Conservation (phyloP, 2,113 vertebrate species). For the Nycticorax nycticorax region DNA sequence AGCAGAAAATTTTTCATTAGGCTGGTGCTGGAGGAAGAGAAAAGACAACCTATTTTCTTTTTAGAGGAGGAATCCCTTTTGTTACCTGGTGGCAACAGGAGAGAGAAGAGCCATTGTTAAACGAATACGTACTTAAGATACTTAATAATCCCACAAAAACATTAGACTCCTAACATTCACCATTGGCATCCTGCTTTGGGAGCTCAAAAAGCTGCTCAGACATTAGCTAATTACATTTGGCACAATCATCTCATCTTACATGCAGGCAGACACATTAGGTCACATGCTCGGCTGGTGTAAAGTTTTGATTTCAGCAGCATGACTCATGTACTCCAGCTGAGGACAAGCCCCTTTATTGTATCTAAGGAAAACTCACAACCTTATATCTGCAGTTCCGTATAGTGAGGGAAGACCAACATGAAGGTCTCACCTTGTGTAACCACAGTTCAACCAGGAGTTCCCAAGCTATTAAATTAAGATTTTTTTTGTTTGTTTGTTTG, state of each 20-base stretch:
- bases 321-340: background rate
- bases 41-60: background rate
- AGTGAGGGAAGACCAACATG: background rate
- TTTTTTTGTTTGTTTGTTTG: background rate
- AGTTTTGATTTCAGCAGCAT: background rate
- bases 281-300: background rate
- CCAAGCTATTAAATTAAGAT: background rate
- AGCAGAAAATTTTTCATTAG: background rate
- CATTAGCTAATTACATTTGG: slow-evolving; percentile 15
- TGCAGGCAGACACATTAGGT: background rate
- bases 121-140: background rate
- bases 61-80: background rate
- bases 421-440: background rate
- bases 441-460: background rate
- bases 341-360: background rate
- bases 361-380: background rate
- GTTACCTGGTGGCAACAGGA: background rate
- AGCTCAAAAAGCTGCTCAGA: background rate
- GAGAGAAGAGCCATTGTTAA: background rate
- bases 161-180: background rate
- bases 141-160: background rate
- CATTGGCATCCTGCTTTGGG: background rate
- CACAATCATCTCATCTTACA: background rate
- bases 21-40: background rate
- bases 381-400: background rate